phyloP scores from a whole-genome alignment of 1,140 invertebrate genomes.

The Tetranychus urticae region DNA sequence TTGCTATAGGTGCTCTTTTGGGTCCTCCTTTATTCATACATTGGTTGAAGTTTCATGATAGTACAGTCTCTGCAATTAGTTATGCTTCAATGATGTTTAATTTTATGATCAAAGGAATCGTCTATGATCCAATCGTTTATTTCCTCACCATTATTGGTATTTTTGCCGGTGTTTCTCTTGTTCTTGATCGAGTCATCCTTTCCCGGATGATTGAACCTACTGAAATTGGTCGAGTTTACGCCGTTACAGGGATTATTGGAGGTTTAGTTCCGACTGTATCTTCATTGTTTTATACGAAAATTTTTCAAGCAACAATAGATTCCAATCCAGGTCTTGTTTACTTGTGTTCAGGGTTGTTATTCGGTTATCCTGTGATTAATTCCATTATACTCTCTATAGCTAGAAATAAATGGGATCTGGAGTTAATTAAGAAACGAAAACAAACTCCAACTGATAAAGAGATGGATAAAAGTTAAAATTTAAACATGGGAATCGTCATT shows the following conservation, averaged over 20 bases:
- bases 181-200: background rate
- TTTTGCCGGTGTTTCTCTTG: background rate
- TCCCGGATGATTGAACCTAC: background rate
- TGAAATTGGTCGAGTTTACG: constrained; percentile 5
- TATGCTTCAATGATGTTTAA: background rate
- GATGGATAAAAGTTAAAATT: too few species aligned
- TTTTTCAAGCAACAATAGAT: constrained; percentile 3
- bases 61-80: background rate
- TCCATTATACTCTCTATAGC: too few species aligned
- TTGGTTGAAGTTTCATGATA: constrained; percentile 2
- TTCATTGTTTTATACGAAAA: background rate
- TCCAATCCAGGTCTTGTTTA: background rate
- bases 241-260: background rate
- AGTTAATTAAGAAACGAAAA: too few species aligned
- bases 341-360: background rate
- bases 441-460: too few species aligned
- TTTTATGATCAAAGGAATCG: background rate
- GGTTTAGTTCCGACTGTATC: background rate
- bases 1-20: background rate
- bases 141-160: background rate
- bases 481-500: too few species aligned
- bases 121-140: background rate
- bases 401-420: too few species aligned
- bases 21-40: background rate
- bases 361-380: too few species aligned